Base-by-base conservation (phyloP, 2,113 vertebrate species). In the Rutilus rutilus region DNA sequence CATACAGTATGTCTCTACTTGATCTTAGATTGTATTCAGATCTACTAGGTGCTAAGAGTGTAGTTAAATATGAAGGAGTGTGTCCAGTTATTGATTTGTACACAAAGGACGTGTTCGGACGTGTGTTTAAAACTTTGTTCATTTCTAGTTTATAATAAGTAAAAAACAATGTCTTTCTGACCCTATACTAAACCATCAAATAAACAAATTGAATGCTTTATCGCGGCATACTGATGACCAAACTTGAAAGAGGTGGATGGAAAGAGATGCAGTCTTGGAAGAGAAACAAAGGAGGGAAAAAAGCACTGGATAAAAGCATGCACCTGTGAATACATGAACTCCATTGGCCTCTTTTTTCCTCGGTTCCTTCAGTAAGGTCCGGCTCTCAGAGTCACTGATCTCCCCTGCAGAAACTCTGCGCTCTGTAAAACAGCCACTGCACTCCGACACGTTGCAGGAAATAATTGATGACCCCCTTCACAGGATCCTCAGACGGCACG, bases 391-490 rank as follows among this genome's bases (percentile, higher is more conserved):
- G 92, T 93, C 91, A 91, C 92, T 91, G 90, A 39, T 74, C 62
- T 47, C 91, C 89, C 90, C 91, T 89, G 92, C 92, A 92, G 93
- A 92, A 93, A 94, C 93, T 92, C 92, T 89, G 90, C 89, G 93
- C 93, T 94, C 94, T 93, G 93, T 95, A 94, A 92, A 94, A 93
- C 93, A 95, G 93, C 93, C 91, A 93, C 92, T 91, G 92, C 90
- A 94, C 89, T 93, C 93, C 93, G 92, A 93, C 94, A 95, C 90
- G 89, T 93, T 92, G 93, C 91, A 91, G 93, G 93, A 95, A 93
- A 95, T 95, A 95, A 95, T 95, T 94, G 95, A 95, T 95, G 94
- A 94, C 92, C 93, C 92, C 93, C 89, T 95, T 95, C 93, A 92
- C 89, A 12, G 89, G 91, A 93, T 95, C 92, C 94, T 94, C 93